Base-by-base conservation (phyloP, 2,113 vertebrate genomes). In the Cygnus atratus region DNA sequence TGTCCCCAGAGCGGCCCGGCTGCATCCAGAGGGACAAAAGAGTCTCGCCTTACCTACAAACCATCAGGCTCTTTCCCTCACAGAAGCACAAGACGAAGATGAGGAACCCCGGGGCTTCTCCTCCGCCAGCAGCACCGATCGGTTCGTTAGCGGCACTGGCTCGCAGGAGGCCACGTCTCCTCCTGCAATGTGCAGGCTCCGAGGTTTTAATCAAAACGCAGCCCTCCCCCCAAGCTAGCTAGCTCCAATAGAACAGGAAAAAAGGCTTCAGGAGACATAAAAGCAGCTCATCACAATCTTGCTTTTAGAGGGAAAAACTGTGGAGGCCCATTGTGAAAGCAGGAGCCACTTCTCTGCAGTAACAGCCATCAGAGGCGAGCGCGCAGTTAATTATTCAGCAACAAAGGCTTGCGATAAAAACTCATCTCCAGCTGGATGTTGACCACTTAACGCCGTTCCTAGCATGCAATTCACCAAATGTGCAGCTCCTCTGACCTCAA, bases 401-500 rank as follows among this genome's bases (percentile, higher is more conserved):
- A 88, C 90, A 93, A 95, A 95, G 89, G 44, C 35, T 61, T 46
- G n/a, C 1, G 10, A 93, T 86, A 91, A 93, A 91, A 82, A 57
- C 55, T 95, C 77, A 88, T 91, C 76, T 93, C 88, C 79, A 95
- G 79, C 94, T 83, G 71, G 59, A 57, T 78, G 71, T 35, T 92
- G 82, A 57, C 59, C 90, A 94, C 43, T 94, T 92, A 93, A 55
- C 14, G 24, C 39, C 87, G 66, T 50, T 90, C 84, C 91, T 57
- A 84, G n/a, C 24, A 39, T 5, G 25, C 84, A 66, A 58, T 46
- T 88, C 80, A 87, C 95, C 92, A 92, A 92, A 57, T 0, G 3
- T 16, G 44, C 0, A 6, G n/a, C 61, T 93, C 41, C 35, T 90
- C 67, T 94, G 95, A 97, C 96, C 97, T 92, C 95, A 97, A 97